phyloP scores from a whole-genome alignment of 2,888 invertebrate genomes.

The Ophonus ardosiacus region DNA sequence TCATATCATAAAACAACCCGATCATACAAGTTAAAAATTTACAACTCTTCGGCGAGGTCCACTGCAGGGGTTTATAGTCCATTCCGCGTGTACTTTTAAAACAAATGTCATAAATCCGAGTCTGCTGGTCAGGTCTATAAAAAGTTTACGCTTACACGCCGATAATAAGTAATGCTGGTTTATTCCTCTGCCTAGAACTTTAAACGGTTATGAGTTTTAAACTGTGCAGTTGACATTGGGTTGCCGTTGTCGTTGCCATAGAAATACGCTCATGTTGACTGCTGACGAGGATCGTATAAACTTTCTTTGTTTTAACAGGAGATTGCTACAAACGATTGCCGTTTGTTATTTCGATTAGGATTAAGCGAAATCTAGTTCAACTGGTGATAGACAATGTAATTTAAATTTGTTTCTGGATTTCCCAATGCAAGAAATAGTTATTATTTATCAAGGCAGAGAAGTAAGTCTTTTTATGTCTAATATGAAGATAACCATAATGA shows the following conservation, averaged over 20 bases:
- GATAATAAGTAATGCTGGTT: slow-evolving; percentile 54
- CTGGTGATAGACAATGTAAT: background rate
- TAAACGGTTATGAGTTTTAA: slow-evolving; percentile 49
- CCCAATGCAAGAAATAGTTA: too few species aligned
- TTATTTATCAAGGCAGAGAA: too few species aligned
- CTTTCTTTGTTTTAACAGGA: slow-evolving; percentile 35
- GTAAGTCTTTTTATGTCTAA: too few species aligned
- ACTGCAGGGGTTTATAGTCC: slow-evolving; percentile 63
- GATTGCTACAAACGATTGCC: slow-evolving; percentile 29
- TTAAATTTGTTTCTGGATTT: background rate
- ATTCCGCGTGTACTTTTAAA: slow-evolving; percentile 63
- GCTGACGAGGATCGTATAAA: slow-evolving; percentile 26
- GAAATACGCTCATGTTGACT: background rate
- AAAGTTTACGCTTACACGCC: slow-evolving; percentile 48
- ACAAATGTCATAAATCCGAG: slow-evolving; percentile 54
- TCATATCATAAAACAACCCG: slow-evolving; percentile 59
- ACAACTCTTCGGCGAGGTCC: slow-evolving; percentile 64
- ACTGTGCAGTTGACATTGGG: slow-evolving; percentile 41
- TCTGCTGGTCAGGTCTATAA: slow-evolving; percentile 54
- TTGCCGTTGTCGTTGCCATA: too few species aligned
- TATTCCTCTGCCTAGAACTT: slow-evolving; percentile 15
- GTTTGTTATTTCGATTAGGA: slow-evolving; percentile 11
- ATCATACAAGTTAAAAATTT: slow-evolving; percentile 63
- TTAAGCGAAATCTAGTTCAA: background rate
- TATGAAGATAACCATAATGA: too few species aligned